Percentiles rank a stretch among this genome's conserved stretches.
Evolutionary conservation across 2,113 vertebrate genomes (phyloP).

Genomic region (Oreochromis aureus): DNA sequence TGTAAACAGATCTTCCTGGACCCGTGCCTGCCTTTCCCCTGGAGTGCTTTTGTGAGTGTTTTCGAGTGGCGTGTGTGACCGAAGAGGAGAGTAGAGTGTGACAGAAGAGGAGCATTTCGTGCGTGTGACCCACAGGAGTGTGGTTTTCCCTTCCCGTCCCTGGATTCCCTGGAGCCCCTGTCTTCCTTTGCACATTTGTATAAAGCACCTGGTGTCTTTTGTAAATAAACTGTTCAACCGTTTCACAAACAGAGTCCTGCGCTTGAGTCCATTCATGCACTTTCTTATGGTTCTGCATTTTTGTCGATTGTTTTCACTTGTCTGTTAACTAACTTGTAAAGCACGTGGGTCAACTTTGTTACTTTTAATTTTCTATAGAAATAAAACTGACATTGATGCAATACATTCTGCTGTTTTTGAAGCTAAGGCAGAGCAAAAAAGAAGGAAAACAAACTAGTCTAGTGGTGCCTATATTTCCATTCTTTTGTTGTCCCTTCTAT

Average conservation of each 20-base stretch:
- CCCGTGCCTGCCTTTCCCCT: background rate
- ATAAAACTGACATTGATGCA: background rate
- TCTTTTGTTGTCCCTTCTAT: background rate
- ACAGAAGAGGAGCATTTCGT: background rate
- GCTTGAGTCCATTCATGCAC: background rate
- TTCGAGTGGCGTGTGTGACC: background rate
- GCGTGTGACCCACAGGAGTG: background rate
- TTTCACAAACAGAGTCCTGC: background rate
- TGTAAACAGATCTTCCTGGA: background rate
- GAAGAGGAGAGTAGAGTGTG: background rate
- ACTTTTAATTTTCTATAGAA: background rate
- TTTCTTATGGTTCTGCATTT: background rate
- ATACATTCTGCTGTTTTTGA: background rate
- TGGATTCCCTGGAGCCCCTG: background rate
- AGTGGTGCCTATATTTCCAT: fast-evolving
- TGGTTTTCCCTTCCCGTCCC: background rate
- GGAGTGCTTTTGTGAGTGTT: background rate
- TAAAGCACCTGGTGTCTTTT: background rate
- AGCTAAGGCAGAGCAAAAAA: background rate
- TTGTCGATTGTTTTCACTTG: background rate
- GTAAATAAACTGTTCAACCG: background rate
- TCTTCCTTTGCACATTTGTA: background rate
- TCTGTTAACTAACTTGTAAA: background rate
- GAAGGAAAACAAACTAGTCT: background rate
- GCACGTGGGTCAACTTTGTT: background rate